Evolutionary conservation across 2,113 vertebrate species (phyloP), one percentile per base, ranked within the genome.

Genomic region (Tupaia tana): DNA sequence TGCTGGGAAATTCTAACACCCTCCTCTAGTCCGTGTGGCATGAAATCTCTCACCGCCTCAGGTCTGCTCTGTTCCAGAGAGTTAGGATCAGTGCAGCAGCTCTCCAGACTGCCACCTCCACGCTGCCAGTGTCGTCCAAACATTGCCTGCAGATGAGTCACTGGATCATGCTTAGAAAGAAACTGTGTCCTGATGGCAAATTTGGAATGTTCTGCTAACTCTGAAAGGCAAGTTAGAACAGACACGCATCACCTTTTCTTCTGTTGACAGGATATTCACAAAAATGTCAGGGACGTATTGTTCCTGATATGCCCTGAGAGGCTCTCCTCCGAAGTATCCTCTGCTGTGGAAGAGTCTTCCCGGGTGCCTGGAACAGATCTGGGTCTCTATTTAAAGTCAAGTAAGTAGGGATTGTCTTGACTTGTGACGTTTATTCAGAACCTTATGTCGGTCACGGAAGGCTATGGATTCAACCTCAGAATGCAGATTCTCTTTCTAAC

Each of bases 171-270:
- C 71, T 86, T 61, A 85, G 31, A 63, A 87, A 89, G 70, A 90
- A 89, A 64, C 25, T 24, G 20, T 56, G 34, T 61, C 85, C 81
- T 3, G 16, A 25, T 20, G 74, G 80, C 59, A 66, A 27, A 52
- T 64, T 14, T 77, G 56, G 79, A 96, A 74, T 56, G 58, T 8
- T 19, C 63, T 64, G 27, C 27, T 91, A 24, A 67, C 29, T 73
- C 63, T 34, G 54, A 88, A 90, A 64, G 90, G 29, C 19, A 0
- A 93, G 78, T 92, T 29, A 27, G n/a, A 77, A 69, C 67, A 93
- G 64, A 67, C n/a, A 54, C 11, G 16, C 12, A 4, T 18, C 43
- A 61, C 86, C 67, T 56, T 71, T 82, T 52, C 90, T 81, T 43
- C 2, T 8, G 54, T 16, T 54, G 74, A 63, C 69, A 54, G 82